Base-by-base conservation (phyloP, 2,888 invertebrate species). In the Oligia strigilis region DNA sequence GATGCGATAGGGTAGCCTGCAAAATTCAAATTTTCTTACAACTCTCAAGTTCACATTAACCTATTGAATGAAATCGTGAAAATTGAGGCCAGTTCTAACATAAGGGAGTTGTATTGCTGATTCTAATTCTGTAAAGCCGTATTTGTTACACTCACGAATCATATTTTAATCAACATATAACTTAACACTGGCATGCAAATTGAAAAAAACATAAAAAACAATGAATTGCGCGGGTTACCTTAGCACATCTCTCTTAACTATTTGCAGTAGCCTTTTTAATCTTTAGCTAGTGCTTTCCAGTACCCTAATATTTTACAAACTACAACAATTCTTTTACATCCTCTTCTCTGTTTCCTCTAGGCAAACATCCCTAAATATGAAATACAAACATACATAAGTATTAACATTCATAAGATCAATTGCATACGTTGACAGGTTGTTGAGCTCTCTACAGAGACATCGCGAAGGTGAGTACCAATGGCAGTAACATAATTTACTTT, bases 391-490 rank as follows among this genome's bases (percentile, higher is more conserved):
- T 69, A 78, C 62, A 77, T 49, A 74, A 40, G 60, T 77, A 76
- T 84, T 71, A 75, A 69, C 66, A 73, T 79, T 86, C 85, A 85
- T 82, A 87, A 85, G 79, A 87, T 82, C 69, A 85, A 75, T 82
- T 79, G 72, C 84, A 58, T 83, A 58, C 17, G 52, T 80, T 40
- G 65, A 72, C 29, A 70, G 13, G 55, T 67, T 62, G 43, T 62
- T 67, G 64, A 78, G 67, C 65, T 76, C 66, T 73, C 14, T 72
- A 60, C 36, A 66, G 64, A 83, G 58, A 60, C 29, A 19, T 11
- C 62, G 40, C 6, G 58, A 58, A 64, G 36, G 60, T 19, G 14
- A 52, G 43, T 72, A 49, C 19, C 3, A 82, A 19, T 49, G 49
- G 65, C 49, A 75, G 36, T 80, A 55, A 29, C 2, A 58, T 82